A percentile compares a stretch with the other conserved stretches of the same genome.
These are phyloP conservation scores for Patiria miniata DNA, from an alignment of 35 echinoderm and acorn worm species.

Conservation along the genomic window DNA sequence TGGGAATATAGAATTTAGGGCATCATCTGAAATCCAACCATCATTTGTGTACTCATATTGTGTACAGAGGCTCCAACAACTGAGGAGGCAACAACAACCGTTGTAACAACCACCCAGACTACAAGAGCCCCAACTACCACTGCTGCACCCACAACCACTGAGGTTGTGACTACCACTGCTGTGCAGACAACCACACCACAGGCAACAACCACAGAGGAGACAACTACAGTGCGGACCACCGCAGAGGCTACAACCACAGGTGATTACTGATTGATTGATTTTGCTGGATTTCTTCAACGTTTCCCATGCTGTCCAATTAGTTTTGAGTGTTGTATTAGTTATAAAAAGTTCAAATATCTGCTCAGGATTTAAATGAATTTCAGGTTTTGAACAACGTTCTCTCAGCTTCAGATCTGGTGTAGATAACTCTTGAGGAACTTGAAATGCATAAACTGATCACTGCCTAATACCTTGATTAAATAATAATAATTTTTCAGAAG, in stretches of 20 bases:
- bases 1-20: too few species aligned
- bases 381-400: not conserved
- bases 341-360: too few species aligned
- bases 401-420: not conserved
- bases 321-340: too few species aligned
- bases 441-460: too few species aligned
- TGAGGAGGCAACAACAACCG: not conserved
- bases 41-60: too few species aligned
- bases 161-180: not conserved
- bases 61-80: too few species aligned
- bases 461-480: too few species aligned
- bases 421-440: not conserved
- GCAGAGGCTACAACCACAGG: not conserved
- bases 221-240: not conserved
- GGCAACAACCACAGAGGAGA: conserved; percentile 3
- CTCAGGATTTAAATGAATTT: not conserved
- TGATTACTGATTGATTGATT: too few species aligned
- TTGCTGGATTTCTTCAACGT: too few species aligned
- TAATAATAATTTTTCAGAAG: too few species aligned
- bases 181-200: conserved; percentile 1
- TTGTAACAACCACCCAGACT: not conserved
- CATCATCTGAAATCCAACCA: too few species aligned
- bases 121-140: not conserved
- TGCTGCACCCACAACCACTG: not conserved
- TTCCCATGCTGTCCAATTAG: too few species aligned